Evolutionary conservation across 2,888 invertebrate species (phyloP), one percentile per base, ranked within the genome.

Genomic region (Sthenelais limicola): DNA sequence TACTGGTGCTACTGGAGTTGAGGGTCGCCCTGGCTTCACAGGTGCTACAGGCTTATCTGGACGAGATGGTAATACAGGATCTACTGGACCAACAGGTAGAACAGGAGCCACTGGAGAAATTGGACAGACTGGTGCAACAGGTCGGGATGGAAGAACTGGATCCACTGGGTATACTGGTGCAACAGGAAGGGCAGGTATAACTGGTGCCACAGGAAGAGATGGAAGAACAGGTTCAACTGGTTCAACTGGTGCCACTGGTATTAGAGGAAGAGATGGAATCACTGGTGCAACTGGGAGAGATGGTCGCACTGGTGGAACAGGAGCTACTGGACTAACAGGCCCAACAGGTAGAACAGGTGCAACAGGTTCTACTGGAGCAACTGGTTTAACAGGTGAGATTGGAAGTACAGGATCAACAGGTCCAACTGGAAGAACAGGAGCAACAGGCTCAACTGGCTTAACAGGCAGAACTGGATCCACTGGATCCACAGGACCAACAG

Each of bases 271-370:
- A 47, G 21, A 48, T 30, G 75, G 75, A 28, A 30, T 21, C 15
- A 47, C 51, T 24, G 58, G 58, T 24, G 70, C 24, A 12, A 18
- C 52, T 30, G 75, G 75, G n/a, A 69, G 28, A n/a, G 32, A 90
- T 70, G 94, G 94, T 51, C 91, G 93, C 0, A 90, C 91, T 4
- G 95, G 96, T 15, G 92, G 92, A 43, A 18, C 52, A 24, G 73
- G 73, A 21, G 5, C 47, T 15, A 38, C 48, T 5, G 73, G 73
- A n/a, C 58, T 32, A 47, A 51, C 72, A 26, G 73, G 73, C 12
- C 26, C 26, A 12, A 9, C 71, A 62, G 73, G 73, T 66, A 28
- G 28, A 35, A n/a, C 28, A 26, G 73, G 73, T 48, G 12, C 15
- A 35, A 38, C 33, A 21, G 68, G 73, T 21, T 38, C 18, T 28